Evolutionary conservation across 2,888 invertebrate species (phyloP).

Genomic region (Tupiocoris notatus): DNA sequence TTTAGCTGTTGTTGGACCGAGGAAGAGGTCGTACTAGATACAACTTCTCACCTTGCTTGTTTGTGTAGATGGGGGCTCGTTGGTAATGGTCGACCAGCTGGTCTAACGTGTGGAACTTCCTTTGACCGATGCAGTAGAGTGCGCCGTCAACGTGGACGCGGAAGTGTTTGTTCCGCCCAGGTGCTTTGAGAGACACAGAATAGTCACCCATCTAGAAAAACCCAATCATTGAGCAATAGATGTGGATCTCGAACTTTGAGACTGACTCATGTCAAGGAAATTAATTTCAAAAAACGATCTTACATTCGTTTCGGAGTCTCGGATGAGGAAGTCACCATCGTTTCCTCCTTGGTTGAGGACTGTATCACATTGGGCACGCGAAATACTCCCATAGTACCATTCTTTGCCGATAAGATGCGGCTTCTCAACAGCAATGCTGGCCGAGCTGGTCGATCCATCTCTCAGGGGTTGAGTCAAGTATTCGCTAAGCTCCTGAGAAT

Average conservation of each 20-base stretch:
- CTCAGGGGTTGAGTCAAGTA: conserved; percentile 83
- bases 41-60: conserved; percentile 95
- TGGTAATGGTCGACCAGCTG: conserved; percentile 98
- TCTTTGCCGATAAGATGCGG: conserved; percentile 76
- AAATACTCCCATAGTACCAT: conserved; percentile 97
- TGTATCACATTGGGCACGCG: conserved; percentile 93
- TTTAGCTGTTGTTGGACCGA: conserved; percentile 55
- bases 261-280: no score
- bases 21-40: conserved; percentile 94
- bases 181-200: conserved; percentile 96
- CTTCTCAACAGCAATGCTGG: conserved; percentile 57
- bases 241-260: no score
- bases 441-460: conserved; percentile 57
- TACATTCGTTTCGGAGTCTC: conserved; percentile 99
- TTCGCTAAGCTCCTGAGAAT: conserved; percentile 74
- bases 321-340: conserved; percentile 97
- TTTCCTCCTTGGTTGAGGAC: conserved; percentile 92
- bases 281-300: no score
- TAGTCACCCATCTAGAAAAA: conserved; percentile 93
- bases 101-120: conserved; percentile 93
- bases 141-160: conserved; percentile 93
- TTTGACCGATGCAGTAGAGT: conserved; percentile 95
- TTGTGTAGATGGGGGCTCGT: conserved; percentile 97
- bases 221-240: no score
- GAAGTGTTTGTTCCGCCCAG: conserved; percentile 98